Evolutionary conservation across 2,113 vertebrate species (phyloP).

Genomic region (Nothobranchius kuhntae): DNA sequence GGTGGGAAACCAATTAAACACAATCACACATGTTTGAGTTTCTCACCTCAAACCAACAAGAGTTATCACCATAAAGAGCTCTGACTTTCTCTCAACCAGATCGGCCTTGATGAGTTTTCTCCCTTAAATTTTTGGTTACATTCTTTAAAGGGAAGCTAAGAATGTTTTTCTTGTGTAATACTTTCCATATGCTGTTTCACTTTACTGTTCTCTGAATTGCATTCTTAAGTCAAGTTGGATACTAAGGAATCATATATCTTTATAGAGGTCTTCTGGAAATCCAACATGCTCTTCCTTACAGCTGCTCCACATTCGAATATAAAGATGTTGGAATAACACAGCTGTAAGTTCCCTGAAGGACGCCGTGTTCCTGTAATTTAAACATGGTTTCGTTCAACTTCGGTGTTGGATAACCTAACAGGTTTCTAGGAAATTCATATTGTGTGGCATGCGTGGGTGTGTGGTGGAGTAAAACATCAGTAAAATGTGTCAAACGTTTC

Average conservation of each 20-base stretch:
- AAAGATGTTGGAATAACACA: constrained; percentile 54
- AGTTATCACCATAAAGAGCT: too few relatives aligned
- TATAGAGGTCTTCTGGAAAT: constrained; percentile 63
- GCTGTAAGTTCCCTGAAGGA: constrained; percentile 47
- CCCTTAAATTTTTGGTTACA: constrained; percentile 40
- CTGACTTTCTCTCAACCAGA: too few relatives aligned
- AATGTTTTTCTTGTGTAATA: constrained; percentile 65
- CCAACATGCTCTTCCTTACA: constrained; percentile 53
- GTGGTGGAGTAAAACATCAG: background rate
- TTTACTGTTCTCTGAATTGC: constrained; percentile 47
- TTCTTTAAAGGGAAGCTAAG: constrained; percentile 18
- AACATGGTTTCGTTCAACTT: constrained; percentile 60
- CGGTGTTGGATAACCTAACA: constrained; percentile 20
- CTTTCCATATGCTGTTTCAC: constrained; percentile 64
- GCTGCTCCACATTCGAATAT: constrained; percentile 64
- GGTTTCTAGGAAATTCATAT: constrained; percentile 38
- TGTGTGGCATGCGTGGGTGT: constrained; percentile 10
- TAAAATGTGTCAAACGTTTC: constrained; percentile 47
- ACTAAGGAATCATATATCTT: constrained; percentile 60
- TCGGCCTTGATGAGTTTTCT: constrained; percentile 25
- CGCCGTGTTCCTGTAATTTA: constrained; percentile 54
- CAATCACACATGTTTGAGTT: background rate
- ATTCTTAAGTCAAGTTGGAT: constrained; percentile 51
- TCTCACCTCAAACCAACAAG: background rate
- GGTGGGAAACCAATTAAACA: background rate